Conservation (phyloP, 2,888 invertebrate genomes). For the Malthinus flaveolus region DNA sequence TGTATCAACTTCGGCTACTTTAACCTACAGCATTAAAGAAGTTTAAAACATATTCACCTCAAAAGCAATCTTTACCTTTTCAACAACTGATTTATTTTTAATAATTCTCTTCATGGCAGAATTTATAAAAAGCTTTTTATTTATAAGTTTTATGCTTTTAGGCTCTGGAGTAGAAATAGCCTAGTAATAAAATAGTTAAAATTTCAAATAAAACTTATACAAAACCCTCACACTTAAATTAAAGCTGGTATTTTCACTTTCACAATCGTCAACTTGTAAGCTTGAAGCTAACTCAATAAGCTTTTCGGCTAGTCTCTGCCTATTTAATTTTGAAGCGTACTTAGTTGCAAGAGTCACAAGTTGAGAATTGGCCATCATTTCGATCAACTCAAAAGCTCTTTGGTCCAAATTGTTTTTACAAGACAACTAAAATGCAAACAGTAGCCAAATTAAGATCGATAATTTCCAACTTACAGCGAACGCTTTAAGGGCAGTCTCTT, state of each 20-base stretch:
- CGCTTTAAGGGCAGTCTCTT: conserved; percentile 83
- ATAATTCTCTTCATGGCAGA: conserved; percentile 24
- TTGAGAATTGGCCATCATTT: conserved; percentile 76
- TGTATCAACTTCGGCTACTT: background rate
- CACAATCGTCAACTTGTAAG: conserved; percentile 36
- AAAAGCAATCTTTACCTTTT: background rate
- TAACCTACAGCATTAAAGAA: background rate
- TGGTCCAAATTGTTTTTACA: conserved; percentile 83
- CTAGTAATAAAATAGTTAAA: conserved; percentile 8
- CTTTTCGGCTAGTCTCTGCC: conserved; percentile 78
- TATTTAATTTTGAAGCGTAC: conserved; percentile 80
- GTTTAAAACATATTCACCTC: background rate
- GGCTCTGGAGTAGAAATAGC: background rate
- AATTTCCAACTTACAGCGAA: conserved; percentile 73
- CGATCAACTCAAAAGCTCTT: conserved; percentile 84
- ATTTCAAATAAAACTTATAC: background rate
- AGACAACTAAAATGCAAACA: conserved; percentile 65
- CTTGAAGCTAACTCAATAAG: conserved; percentile 55
- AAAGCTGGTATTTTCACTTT: conserved; percentile 19
- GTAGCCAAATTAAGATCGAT: background rate
- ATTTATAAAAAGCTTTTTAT: conserved; percentile 32
- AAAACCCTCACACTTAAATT: background rate
- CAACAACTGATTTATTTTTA: conserved; percentile 15
- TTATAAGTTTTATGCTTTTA: conserved; percentile 29
- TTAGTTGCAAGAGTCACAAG: conserved; percentile 84